A percentile compares a stretch with the other conserved stretches of the same genome.
Evolutionary conservation across 2,888 invertebrate genomes (phyloP).

Genomic region (Ischnus inquisitorius): DNA sequence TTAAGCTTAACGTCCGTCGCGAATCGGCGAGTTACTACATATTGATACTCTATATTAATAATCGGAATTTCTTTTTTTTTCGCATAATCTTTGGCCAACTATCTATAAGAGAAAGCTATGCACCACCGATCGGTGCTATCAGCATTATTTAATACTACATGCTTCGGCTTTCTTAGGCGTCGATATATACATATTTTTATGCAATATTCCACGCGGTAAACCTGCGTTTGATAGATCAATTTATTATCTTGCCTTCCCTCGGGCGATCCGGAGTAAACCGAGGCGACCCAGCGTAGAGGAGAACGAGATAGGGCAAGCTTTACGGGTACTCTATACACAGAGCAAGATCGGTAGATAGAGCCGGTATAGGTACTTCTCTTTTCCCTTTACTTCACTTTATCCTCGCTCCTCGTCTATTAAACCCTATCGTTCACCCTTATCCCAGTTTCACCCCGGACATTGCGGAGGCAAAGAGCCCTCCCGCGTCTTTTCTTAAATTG

Average conservation of each 20-base stretch:
- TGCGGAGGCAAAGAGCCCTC: constrained; percentile 43
- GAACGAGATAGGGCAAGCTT: constrained; percentile 43
- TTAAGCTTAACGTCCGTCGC: not conserved
- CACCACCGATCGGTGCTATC: constrained; percentile 33
- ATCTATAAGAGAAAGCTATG: constrained; percentile 10
- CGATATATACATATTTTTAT: constrained; percentile 43
- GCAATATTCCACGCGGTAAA: constrained; percentile 59
- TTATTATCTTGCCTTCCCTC: constrained; percentile 57
- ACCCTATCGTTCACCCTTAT: constrained; percentile 52
- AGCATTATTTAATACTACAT: constrained; percentile 57
- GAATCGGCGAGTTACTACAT: constrained; percentile 40
- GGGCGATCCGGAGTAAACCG: constrained; percentile 29
- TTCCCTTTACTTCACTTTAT: constrained; percentile 19
- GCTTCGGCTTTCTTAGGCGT: not conserved
- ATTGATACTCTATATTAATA: constrained; percentile 48
- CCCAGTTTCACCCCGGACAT: constrained; percentile 44
- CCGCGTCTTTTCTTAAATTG: constrained; percentile 60
- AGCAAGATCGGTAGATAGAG: constrained; percentile 3
- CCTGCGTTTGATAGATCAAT: constrained; percentile 67
- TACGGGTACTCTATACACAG: constrained; percentile 32
- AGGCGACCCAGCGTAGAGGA: constrained; percentile 1
- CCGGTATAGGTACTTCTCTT: constrained; percentile 9
- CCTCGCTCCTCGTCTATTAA: constrained; percentile 44
- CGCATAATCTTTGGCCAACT: not conserved
- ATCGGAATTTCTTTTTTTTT: constrained; percentile 28